phyloP scores from a whole-genome alignment of 2,797 vertebrate species.

The Malurus leucopterus region DNA sequence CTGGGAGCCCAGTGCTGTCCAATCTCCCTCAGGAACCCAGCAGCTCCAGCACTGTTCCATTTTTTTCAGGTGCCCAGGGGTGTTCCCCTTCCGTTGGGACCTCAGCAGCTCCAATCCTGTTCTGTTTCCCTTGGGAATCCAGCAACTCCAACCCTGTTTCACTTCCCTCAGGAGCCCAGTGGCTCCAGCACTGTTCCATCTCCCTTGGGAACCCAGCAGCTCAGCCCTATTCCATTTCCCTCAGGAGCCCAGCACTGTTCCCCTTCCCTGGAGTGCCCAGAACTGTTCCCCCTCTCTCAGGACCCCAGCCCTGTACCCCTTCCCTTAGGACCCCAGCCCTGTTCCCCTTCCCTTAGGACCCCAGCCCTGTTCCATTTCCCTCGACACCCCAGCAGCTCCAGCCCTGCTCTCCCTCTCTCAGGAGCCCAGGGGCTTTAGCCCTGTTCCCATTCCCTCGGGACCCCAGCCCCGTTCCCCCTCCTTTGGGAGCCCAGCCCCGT shows the following conservation, averaged over 20 bases:
- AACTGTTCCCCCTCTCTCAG: background rate
- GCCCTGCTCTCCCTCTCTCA: accelerated
- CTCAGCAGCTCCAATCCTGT: background rate
- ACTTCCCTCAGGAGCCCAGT: background rate
- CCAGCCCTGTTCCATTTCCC: too few relatives aligned
- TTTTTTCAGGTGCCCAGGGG: too few relatives aligned
- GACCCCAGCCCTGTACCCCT: background rate
- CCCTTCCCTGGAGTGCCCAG: too few relatives aligned
- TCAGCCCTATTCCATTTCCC: background rate
- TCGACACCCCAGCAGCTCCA: background rate
- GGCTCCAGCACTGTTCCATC: background rate
- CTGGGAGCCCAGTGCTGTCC: background rate
- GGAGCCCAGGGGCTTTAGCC: accelerated
- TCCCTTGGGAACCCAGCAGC: background rate
- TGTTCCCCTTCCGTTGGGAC: accelerated
- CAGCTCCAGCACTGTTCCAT: accelerated
- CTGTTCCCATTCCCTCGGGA: accelerated
- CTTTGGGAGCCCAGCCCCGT: accelerated
- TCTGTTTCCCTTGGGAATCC: accelerated
- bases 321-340: background rate
- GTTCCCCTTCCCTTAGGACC: too few relatives aligned
- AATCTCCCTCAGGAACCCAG: background rate
- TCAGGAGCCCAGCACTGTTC: background rate
- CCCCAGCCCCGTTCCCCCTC: accelerated
- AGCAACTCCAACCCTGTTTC: background rate